Evolutionary conservation across 2,888 invertebrate species (phyloP), one percentile per base, ranked within the genome.

Genomic region (Lasioglossum pauxillum): DNA sequence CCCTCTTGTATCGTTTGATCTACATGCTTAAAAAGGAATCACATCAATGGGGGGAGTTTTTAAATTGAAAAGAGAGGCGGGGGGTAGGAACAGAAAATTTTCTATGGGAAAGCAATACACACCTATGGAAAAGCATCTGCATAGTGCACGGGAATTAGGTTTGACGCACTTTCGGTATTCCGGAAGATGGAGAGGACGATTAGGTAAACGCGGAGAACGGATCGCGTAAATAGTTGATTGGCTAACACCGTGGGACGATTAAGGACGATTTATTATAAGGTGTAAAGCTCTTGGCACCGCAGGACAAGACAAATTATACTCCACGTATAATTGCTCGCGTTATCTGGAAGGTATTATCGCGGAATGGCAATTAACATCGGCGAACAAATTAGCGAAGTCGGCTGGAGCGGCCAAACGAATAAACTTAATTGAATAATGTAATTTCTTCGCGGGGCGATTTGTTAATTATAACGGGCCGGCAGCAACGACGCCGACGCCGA

Each of bases 231-330:
- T 82, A 83, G 80, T 83, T 83, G 86, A 87, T 87, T 80, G 87
- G 80, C 44, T 86, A 78, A 82, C 75, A 72, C 79, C 46, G 14
- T n/a, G 49, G 38, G 69, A 78, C 77, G 75, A 82, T 86, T 86
- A 80, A 82, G 75, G 60, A 73, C 82, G 82, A 87, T 85, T 85
- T 85, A 86, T 86, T 86, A 79, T 79, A 86, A 86, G 85, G 76
- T 82, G 76, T 64, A 77, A 79, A 82, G 86, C 85, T 80, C 75
- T 78, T 81, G 86, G 79, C 76, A 53, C 71, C 64, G 69, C n/a
- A 60, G 79, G 64, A 72, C 31, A 75, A 80, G 80, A 87, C 80
- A 87, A 86, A 87, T 83, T 87, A 80, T 80, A 57, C 77, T 31
- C 78, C 46, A 49, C 38, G 75, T 78, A 78, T 86, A 87, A 87